phyloP scores from a whole-genome alignment of 2,797 vertebrate species.

The Chrosomus eos region DNA sequence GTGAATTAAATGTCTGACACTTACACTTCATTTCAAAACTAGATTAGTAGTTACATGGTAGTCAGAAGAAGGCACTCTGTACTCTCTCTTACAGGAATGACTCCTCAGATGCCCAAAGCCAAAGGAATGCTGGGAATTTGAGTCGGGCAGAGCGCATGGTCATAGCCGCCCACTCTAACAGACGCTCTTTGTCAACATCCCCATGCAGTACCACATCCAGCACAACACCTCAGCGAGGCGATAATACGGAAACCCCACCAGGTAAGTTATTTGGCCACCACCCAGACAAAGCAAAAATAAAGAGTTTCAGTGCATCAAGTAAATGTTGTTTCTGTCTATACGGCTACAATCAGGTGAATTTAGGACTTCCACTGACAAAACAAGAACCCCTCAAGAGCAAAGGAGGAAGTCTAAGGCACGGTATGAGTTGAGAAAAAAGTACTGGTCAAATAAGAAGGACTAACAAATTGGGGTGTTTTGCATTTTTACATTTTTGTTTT shows the following conservation, averaged over 20 bases:
- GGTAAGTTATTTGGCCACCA: slow-evolving; percentile 8
- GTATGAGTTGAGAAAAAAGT: slow-evolving; percentile 1
- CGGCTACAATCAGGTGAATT: background rate
- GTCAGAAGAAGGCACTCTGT: background rate
- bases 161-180: slow-evolving; percentile 60
- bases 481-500: background rate
- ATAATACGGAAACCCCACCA: background rate
- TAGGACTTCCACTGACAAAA: background rate
- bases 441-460: background rate
- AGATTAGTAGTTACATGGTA: background rate
- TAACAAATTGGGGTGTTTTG: background rate
- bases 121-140: slow-evolving; percentile 37
- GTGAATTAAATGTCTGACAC: background rate
- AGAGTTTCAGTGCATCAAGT: background rate
- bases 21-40: background rate
- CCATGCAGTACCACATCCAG: slow-evolving; percentile 28
- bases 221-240: slow-evolving; percentile 18
- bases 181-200: slow-evolving; percentile 32
- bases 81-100: slow-evolving; percentile 46
- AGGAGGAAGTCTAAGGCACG: slow-evolving; percentile 30
- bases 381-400: background rate
- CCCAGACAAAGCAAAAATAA: background rate
- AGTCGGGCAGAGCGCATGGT: slow-evolving; percentile 76
- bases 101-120: slow-evolving; percentile 44
- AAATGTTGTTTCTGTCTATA: slow-evolving; percentile 5